phyloP scores from a whole-genome alignment of 2,797 vertebrate genomes.

The Anguilla megastoma region DNA sequence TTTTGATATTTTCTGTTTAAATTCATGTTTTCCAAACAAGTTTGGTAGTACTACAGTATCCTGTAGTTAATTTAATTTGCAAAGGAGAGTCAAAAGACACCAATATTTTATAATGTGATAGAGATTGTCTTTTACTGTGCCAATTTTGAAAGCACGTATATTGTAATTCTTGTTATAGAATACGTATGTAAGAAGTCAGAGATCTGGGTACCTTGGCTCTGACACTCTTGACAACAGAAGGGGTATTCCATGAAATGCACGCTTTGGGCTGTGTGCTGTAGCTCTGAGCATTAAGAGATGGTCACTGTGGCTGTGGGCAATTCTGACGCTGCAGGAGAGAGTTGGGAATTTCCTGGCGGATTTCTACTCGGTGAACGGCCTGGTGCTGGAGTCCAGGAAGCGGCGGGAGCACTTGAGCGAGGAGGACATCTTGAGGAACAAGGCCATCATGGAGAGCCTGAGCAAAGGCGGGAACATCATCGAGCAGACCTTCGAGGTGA shows the following conservation, averaged over 20 bases:
- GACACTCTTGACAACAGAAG: background rate
- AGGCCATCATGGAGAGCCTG: constrained; percentile 99
- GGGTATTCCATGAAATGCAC: constrained; percentile 30
- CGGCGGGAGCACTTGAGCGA: constrained; percentile 95
- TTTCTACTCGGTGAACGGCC: constrained; percentile 94
- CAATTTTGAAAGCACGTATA: too few species aligned
- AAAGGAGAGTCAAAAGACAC: background rate
- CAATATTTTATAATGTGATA: background rate
- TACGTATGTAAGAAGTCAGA: background rate
- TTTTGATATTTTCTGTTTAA: background rate
- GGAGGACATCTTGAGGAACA: constrained; percentile 97
- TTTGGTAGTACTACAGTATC: background rate
- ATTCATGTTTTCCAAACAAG: background rate
- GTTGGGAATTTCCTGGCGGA: constrained; percentile 97
- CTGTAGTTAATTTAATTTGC: background rate
- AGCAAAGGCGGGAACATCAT: constrained; percentile 96
- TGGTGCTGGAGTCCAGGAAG: constrained; percentile 95
- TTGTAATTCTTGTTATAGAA: background rate
- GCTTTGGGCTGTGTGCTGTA: constrained; percentile 37
- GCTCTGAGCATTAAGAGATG: constrained; percentile 39
- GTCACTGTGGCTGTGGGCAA: background rate
- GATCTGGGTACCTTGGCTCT: background rate
- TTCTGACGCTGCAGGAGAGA: constrained; percentile 78
- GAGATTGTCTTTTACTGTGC: background rate
- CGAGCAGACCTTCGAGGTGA: constrained; percentile 96